Conservation (phyloP, 2,888 invertebrate species). For the Synergus itoensis region DNA sequence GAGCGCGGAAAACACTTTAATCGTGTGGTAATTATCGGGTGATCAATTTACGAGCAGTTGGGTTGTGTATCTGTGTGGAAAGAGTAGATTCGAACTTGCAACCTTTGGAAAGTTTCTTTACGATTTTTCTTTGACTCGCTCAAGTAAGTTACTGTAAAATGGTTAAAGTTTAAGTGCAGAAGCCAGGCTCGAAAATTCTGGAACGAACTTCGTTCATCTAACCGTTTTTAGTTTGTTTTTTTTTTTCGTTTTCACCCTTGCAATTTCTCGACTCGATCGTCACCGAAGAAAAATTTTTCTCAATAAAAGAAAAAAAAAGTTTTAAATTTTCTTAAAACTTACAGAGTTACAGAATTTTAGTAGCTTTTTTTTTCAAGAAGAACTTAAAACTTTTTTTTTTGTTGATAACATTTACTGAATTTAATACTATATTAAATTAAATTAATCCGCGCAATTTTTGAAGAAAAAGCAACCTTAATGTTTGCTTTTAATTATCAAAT, state of each 20-base stretch:
- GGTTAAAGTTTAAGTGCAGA: slow-evolving; percentile 56
- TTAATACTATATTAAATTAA: neutral
- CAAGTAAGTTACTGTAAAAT: slow-evolving; percentile 54
- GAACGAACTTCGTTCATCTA: slow-evolving; percentile 49
- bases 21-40: slow-evolving; percentile 51
- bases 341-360: neutral
- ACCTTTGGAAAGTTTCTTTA: slow-evolving; percentile 49
- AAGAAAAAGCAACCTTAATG: neutral
- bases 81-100: slow-evolving; percentile 38
- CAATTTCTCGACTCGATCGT: neutral
- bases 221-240: neutral
- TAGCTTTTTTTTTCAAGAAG: neutral
- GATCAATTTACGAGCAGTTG: slow-evolving; percentile 47
- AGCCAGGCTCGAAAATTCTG: slow-evolving; percentile 53
- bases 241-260: neutral
- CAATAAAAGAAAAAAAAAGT: neutral
- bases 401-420: neutral
- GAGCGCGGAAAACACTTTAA: slow-evolving; percentile 48
- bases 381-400: neutral
- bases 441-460: neutral
- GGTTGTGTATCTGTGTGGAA: slow-evolving; percentile 35
- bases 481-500: neutral
- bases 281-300: neutral
- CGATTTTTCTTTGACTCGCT: slow-evolving; percentile 53
- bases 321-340: neutral